Evolutionary conservation across 2,113 vertebrate species (phyloP).

Genomic region (Monopterus albus): DNA sequence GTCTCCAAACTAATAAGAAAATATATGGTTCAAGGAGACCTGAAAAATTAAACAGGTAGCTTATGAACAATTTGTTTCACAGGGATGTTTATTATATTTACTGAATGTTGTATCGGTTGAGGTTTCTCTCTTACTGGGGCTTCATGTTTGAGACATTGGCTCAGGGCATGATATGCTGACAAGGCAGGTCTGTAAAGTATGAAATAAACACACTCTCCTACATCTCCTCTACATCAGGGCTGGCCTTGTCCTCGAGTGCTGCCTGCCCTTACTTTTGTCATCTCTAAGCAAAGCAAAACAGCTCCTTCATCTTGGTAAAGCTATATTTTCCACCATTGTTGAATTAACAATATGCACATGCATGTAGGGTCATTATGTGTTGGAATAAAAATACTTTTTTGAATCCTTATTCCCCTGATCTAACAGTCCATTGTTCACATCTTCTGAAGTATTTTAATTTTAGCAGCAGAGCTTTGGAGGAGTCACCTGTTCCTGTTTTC

Average conservation of each 20-base stretch:
- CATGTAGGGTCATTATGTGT: conserved; percentile 61
- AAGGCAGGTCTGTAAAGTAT: conserved; percentile 62
- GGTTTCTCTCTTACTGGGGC: conserved; percentile 80
- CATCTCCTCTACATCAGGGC: conserved; percentile 41
- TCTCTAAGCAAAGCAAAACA: conserved; percentile 36
- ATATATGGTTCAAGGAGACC: conserved; percentile 97
- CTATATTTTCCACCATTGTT: conserved; percentile 39
- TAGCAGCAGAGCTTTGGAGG: conserved; percentile 64
- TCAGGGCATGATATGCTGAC: conserved; percentile 63
- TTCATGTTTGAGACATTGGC: conserved; percentile 55
- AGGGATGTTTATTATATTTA: conserved; percentile 96
- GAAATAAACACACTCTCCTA: conserved; percentile 62
- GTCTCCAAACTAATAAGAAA: conserved; percentile 99
- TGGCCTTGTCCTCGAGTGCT: conserved; percentile 52
- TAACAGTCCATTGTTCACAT: conserved; percentile 58
- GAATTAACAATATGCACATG: conserved; percentile 50
- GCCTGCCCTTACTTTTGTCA: conserved; percentile 56
- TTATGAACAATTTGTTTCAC: conserved; percentile 99
- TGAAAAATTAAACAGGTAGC: conserved; percentile 99
- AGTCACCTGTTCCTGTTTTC: conserved; percentile 72
- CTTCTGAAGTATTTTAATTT: conserved; percentile 79
- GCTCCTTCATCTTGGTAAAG: conserved; percentile 43
- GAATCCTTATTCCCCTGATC: conserved; percentile 56
- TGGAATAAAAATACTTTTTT: conserved; percentile 69
- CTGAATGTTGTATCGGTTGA: conserved; percentile 90